Percentiles rank a stretch among this genome's conserved stretches.
Conservation (phyloP, 2,113 vertebrate species). For the Tachuris rubrigastra region DNA sequence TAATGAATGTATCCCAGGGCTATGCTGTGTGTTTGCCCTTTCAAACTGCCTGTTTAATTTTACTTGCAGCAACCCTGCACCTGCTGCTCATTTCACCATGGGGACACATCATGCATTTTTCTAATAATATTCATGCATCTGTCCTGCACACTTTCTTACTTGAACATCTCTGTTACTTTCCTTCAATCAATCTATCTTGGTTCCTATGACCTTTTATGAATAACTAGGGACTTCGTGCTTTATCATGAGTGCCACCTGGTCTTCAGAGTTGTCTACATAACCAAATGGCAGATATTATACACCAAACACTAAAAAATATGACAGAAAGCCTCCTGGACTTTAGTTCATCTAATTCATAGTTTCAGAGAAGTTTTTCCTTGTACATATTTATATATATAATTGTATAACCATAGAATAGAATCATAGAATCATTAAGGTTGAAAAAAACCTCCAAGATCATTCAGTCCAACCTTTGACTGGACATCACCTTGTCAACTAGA, state of each 20-base stretch:
- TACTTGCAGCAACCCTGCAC: not conserved
- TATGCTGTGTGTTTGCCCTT: constrained; percentile 26
- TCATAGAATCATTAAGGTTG: not conserved
- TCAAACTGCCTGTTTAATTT: not conserved
- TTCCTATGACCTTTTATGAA: constrained; percentile 3
- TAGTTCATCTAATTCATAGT: not conserved
- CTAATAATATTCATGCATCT: constrained; percentile 43
- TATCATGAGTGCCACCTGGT: not conserved
- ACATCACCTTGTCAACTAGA: too few species aligned
- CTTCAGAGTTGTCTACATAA: not conserved
- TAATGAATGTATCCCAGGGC: constrained; percentile 26
- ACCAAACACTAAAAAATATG: not conserved
- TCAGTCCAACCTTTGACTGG: not conserved
- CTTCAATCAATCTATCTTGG: not conserved
- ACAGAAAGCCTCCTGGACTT: not conserved
- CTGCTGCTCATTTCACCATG: constrained; percentile 32
- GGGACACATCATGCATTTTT: not conserved
- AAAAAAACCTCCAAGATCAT: not conserved
- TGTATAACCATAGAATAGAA: not conserved
- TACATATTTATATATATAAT: too few species aligned
- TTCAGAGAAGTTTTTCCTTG: not conserved
- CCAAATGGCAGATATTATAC: not conserved
- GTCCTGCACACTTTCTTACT: not conserved
- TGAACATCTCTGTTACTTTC: constrained; percentile 18
- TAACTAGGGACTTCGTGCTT: not conserved